phyloP scores from a whole-genome alignment of 2,797 vertebrate species.

The Protonibea diacanthus region DNA sequence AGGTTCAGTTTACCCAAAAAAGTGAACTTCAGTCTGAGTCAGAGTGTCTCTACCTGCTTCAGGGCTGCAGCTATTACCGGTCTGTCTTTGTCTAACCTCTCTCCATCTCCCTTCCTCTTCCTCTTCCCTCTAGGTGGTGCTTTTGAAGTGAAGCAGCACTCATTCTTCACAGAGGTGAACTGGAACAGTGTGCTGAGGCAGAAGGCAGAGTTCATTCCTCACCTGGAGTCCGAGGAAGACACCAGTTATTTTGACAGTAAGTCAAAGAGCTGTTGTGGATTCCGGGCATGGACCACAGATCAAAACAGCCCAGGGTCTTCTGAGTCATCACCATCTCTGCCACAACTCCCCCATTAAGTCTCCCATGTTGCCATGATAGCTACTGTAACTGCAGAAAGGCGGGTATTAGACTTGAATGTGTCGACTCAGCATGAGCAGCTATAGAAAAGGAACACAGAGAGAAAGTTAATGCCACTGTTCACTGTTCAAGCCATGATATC shows the following conservation, averaged over 20 bases:
- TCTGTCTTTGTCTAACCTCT: slow-evolving; percentile 7
- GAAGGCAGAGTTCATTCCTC: slow-evolving; percentile 95
- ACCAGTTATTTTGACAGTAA: slow-evolving; percentile 96
- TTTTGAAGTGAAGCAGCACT: slow-evolving; percentile 92
- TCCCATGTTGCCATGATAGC: background rate
- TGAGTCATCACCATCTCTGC: slow-evolving; percentile 13
- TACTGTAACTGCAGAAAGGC: background rate
- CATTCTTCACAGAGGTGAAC: slow-evolving; percentile 92
- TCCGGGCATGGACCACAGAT: background rate
- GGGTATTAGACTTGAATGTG: background rate
- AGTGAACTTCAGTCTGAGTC: slow-evolving; percentile 22
- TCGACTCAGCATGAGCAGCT: background rate
- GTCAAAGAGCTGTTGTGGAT: slow-evolving; percentile 50
- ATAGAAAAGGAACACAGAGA: background rate
- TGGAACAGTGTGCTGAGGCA: slow-evolving; percentile 93
- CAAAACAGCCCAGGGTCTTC: slow-evolving; percentile 17
- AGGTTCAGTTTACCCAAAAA: slow-evolving; percentile 35
- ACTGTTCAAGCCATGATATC: background rate
- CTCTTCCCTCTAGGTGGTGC: slow-evolving; percentile 82
- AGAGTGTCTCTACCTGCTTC: slow-evolving; percentile 18
- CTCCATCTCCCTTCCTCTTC: background rate
- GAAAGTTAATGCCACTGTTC: background rate
- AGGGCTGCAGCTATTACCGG: slow-evolving; percentile 15
- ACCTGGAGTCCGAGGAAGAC: slow-evolving; percentile 94
- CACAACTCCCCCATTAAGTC: background rate